Percentiles rank a stretch among this genome's conserved stretches.
phyloP scores from a whole-genome alignment of 2,113 vertebrate species.

The Nyctereutes procyonoides region DNA sequence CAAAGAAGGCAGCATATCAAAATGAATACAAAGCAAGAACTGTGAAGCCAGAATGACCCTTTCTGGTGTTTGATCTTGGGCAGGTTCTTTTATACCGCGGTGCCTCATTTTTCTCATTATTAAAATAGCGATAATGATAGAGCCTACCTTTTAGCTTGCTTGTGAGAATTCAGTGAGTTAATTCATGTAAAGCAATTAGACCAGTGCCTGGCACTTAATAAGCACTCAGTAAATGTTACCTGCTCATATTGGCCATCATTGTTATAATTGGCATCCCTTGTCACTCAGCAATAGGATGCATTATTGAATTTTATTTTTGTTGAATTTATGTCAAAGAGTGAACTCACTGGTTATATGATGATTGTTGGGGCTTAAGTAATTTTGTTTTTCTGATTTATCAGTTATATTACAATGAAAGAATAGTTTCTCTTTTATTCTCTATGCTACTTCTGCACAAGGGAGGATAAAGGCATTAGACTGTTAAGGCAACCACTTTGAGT shows the following conservation, averaged over 20 bases:
- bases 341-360: not conserved
- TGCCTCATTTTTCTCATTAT: conserved; percentile 26
- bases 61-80: conserved; percentile 4
- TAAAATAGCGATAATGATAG: not conserved
- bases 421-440: not conserved
- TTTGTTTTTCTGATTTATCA: conserved; percentile 1
- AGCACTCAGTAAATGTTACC: not conserved
- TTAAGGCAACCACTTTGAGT: not conserved
- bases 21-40: not conserved
- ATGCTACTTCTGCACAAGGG: not conserved
- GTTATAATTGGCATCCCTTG: not conserved
- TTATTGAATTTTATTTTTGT: conserved; percentile 64
- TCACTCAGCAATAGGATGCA: conserved; percentile 14
- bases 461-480: not conserved
- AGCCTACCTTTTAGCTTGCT: conserved; percentile 33
- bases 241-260: not conserved
- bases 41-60: not conserved
- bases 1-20: not conserved
- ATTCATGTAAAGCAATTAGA: conserved; percentile 54
- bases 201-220: conserved; percentile 13
- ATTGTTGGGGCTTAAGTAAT: not conserved
- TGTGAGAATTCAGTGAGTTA: not conserved
- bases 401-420: not conserved
- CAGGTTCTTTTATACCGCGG: not conserved
- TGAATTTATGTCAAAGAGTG: conserved; percentile 20